A percentile compares a stretch with the other conserved stretches of the same genome.
Evolutionary conservation across 2,888 invertebrate species (phyloP).

Genomic region (Halictus quadricinctus): DNA sequence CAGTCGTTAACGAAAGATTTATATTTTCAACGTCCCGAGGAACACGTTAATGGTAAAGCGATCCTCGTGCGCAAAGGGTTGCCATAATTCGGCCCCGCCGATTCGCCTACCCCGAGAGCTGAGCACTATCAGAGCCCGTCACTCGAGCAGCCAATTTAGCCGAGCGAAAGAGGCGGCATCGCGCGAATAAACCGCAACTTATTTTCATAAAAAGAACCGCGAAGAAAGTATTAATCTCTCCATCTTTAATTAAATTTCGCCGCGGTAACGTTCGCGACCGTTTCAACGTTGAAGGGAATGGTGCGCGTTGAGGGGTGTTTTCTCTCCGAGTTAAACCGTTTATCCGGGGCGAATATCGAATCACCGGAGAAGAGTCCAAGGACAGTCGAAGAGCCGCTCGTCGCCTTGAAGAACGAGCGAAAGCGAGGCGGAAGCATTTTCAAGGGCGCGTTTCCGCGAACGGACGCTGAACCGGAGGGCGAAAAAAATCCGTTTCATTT

Average conservation of each 20-base stretch:
- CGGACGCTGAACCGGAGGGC: conserved; percentile 45
- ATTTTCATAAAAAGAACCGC: background rate
- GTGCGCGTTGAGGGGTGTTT: too few relatives aligned
- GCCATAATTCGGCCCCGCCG: background rate
- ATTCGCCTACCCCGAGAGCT: background rate
- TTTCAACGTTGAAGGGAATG: background rate
- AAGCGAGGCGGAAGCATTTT: conserved; percentile 47
- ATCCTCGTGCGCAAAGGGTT: background rate
- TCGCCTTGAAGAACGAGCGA: conserved; percentile 57
- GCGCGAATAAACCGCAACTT: background rate
- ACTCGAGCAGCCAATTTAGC: background rate
- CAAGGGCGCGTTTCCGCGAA: conserved; percentile 64
- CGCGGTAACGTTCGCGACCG: background rate
- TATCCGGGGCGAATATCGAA: conserved; percentile 26
- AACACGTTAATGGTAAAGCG: background rate
- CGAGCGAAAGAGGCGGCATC: background rate
- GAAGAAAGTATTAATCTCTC: conserved; percentile 1
- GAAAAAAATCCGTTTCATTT: conserved; percentile 71
- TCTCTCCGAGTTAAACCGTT: background rate
- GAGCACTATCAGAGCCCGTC: background rate
- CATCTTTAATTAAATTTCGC: conserved; percentile 3
- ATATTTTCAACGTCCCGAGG: background rate
- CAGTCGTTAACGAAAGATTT: background rate
- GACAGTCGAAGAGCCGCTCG: conserved; percentile 8
- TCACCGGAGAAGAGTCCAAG: conserved; percentile 12